A percentile compares a stretch with the other conserved stretches of the same genome.
phyloP scores from a whole-genome alignment of 2,113 vertebrate genomes.

The Smithornis capensis region DNA sequence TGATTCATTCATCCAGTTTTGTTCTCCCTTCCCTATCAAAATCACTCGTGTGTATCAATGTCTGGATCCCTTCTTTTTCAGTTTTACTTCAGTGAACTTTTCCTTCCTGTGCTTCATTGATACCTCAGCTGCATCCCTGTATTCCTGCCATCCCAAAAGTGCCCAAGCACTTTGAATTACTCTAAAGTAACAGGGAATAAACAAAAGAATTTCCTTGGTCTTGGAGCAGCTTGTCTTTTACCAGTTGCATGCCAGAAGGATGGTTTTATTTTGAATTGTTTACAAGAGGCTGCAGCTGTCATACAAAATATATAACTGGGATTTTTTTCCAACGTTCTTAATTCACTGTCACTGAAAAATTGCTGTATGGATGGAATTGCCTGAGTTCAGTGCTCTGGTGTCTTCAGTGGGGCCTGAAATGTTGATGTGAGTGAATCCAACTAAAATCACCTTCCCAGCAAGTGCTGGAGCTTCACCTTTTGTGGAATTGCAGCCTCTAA shows the following conservation, averaged over 20 bases:
- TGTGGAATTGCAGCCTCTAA: not conserved
- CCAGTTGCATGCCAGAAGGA: not conserved
- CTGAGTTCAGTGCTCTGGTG: not conserved
- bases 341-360: not conserved
- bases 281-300: not conserved
- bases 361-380: rapidly evolving
- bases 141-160: not conserved
- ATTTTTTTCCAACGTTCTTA: not conserved
- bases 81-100: not conserved
- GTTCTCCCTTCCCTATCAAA: not conserved
- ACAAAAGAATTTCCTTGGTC: not conserved
- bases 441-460: not conserved
- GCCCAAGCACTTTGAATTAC: not conserved
- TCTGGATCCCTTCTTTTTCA: not conserved
- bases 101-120: not conserved
- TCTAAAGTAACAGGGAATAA: not conserved
- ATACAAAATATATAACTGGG: not conserved
- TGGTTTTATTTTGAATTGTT: not conserved
- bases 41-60: not conserved
- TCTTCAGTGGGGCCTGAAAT: not conserved
- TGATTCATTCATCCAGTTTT: not conserved
- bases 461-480: not conserved
- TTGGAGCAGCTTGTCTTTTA: not conserved
- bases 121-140: not conserved
- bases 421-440: not conserved